A percentile compares a stretch with the other conserved stretches of the same genome.
Evolutionary conservation across 2,113 vertebrate genomes (phyloP).

Genomic region (Seriola dumerili): DNA sequence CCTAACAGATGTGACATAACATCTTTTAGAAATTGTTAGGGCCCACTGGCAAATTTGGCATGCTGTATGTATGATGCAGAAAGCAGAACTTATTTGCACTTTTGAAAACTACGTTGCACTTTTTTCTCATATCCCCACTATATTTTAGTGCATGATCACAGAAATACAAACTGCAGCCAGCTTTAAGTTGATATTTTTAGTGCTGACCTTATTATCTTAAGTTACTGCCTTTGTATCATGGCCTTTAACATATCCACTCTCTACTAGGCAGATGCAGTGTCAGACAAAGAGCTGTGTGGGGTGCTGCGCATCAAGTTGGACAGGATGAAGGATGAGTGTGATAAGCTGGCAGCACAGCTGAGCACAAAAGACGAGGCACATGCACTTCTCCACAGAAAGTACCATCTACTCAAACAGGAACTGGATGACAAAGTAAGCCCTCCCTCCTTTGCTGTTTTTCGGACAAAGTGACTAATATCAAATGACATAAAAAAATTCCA

Average conservation of each 20-base stretch:
- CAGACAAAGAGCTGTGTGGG: constrained; percentile 87
- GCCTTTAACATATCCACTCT: constrained; percentile 35
- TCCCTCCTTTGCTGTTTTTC: not conserved
- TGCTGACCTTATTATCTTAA: not conserved
- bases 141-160: not conserved
- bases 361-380: constrained; percentile 85
- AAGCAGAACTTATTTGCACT: not conserved
- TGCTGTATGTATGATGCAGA: not conserved
- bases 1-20: not conserved
- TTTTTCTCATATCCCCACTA: not conserved
- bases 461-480: not conserved
- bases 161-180: not conserved
- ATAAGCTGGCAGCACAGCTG: constrained; percentile 90
- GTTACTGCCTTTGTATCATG: constrained; percentile 7
- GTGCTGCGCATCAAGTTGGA: constrained; percentile 88
- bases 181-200: constrained; percentile 4
- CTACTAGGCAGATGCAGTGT: constrained; percentile 86
- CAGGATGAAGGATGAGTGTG: constrained; percentile 91
- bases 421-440: constrained; percentile 90
- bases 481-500: constrained; percentile 1
- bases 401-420: constrained; percentile 88
- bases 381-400: constrained; percentile 85
- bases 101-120: not conserved
- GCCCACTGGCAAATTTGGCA: not conserved
- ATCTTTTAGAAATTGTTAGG: not conserved